A percentile compares a stretch with the other conserved stretches of the same genome.
These are phyloP conservation scores for Amblyopsis hoosieri DNA, from an alignment of 2,797 vertebrate species.

Conservation along the genomic window DNA sequence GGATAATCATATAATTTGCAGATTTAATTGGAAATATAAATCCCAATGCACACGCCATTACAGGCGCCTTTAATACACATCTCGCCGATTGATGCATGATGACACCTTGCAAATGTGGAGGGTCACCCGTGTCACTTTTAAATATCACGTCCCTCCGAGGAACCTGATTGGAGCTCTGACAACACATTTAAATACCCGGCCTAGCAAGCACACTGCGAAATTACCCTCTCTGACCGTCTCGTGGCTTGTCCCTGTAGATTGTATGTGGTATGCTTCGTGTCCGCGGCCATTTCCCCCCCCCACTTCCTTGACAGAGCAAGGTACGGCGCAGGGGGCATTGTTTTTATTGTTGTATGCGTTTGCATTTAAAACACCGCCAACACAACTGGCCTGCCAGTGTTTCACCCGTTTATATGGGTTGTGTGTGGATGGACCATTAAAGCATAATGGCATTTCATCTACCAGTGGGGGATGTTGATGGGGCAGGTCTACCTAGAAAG, in stretches of 20 bases:
- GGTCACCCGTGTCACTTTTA: constrained; percentile 81
- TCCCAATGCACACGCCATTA: constrained; percentile 78
- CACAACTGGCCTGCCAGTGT: constrained; percentile 45
- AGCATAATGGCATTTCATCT: constrained; percentile 74
- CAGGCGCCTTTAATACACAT: constrained; percentile 75
- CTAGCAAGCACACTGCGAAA: constrained; percentile 54
- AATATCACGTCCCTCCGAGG: constrained; percentile 78
- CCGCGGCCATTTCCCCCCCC: constrained; percentile 39
- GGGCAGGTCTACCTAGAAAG: constrained; percentile 66
- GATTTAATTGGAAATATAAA: constrained; percentile 87
- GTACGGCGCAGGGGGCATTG: constrained; percentile 41
- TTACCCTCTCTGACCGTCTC: constrained; percentile 65
- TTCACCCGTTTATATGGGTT: constrained; percentile 50
- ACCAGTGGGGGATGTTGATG: constrained; percentile 45
- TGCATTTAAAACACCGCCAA: constrained; percentile 51
- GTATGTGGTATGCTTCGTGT: constrained; percentile 49
- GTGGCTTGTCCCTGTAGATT: constrained; percentile 51
- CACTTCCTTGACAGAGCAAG: constrained; percentile 58
- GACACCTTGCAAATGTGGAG: constrained; percentile 78
- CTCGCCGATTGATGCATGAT: constrained; percentile 78
- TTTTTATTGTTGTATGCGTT: constrained; percentile 21
- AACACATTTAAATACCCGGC: constrained; percentile 75
- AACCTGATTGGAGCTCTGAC: constrained; percentile 71
- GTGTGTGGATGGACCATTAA: constrained; percentile 65
- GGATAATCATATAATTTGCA: constrained; percentile 85